Evolutionary conservation across 2,113 vertebrate genomes (phyloP), one percentile per base, ranked within the genome.

Genomic region (Aythya baeri): DNA sequence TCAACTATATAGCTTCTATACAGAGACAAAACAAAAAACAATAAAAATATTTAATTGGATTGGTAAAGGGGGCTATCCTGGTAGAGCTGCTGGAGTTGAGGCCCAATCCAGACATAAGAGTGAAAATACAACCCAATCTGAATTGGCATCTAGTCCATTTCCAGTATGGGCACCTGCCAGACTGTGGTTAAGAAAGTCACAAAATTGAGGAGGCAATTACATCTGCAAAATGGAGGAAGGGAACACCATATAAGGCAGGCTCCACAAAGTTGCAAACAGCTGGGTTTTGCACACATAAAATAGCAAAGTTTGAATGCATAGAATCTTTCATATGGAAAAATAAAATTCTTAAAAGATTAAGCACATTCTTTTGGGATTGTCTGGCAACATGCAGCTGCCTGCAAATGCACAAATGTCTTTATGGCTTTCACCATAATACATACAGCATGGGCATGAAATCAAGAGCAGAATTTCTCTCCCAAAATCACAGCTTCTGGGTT

Each of bases 221-320:
- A 29, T 66, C 27, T 68, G 27, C 26, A 13, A 6, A 41, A 26
- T 54, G 57, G 29, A 67, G 10, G 25, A 11, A 43, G 41, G 8
- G 41, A 29, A 61, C 32, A n/a, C 0, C 0, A 62, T 66, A 16
- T 0, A 2, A 15, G 7, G 5, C 3, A 14, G 36, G 6, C 20
- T 70, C 12, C 17, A 36, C 2, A 4, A 36, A 57, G 25, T 4
- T 75, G 25, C 7, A 75, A 75, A 75, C 13, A 78, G 5, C 9
- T 46, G 9, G 4, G 8, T 3, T 83, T n/a, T 38, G 10, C 54
- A 59, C 11, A 8, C 20, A 34, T 2, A 58, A 25, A 87, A 68
- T 16, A 93, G 14, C 18, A 44, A 31, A 41, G 17, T 32, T 86
- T 59, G 34, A 63, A 81, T 18, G 20, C 22, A 36, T 3, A 66